Evolutionary conservation across 2,113 vertebrate genomes (phyloP), one percentile per base, ranked within the genome.

Genomic region (Psittacara wagleri): DNA sequence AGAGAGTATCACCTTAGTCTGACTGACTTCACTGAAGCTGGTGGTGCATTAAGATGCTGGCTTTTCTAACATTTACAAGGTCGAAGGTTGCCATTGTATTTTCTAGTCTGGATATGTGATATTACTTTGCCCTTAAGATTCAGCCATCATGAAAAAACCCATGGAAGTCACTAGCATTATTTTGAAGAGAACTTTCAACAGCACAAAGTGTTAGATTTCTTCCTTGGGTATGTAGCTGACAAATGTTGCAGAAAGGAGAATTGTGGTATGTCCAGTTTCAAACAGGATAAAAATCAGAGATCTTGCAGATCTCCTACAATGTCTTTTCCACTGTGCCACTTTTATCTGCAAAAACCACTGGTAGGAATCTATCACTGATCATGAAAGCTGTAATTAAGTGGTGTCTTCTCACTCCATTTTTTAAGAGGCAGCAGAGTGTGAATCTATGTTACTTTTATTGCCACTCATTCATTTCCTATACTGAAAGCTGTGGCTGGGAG

Each of bases 371-470:
- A 33, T 93, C 75, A 92, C 9, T 88, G 88, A 49, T 59, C 59
- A 51, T 74, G 67, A 91, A 96, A 93, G 35, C 18, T 70, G 29
- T 78, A 94, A 90, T 88, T 67, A 83, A 94, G 55, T 35, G 11
- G 8, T 88, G 33, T 78, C 76, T 92, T 90, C 85, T 88, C 37
- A 46, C 70, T 77, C 55, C 11, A 3, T 41, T 83, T 91, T 85
- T 70, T 61, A 88, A 69, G 51, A 93, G 24, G 64, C 0, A 0
- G 29, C 54, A 93, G 39, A 87, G 64, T 67, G 82, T 70, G 79
- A 96, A 74, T 83, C 54, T 83, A 13, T 49, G 43, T 72, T 95
- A 74, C 22, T 77, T 93, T 83, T 88, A 78, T 81, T 93, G 51
- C 55, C 46, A 37, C 10, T 80, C 82, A 83, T 88, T 93, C 29